phyloP scores from a whole-genome alignment of 2,797 vertebrate genomes.

The Acrossocheilus fasciatus region DNA sequence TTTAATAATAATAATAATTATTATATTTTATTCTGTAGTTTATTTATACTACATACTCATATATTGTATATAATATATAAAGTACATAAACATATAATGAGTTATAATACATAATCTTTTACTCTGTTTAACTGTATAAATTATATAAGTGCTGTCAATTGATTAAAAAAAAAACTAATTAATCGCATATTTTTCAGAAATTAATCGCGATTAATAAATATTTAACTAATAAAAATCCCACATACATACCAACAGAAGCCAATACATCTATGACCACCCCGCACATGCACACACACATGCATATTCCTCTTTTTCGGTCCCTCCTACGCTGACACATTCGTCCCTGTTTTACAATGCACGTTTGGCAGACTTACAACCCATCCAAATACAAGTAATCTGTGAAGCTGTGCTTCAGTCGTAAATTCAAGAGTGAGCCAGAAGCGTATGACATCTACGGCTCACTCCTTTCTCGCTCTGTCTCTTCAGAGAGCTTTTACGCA shows the following conservation, averaged over 20 bases:
- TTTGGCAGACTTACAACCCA: conserved; percentile 65
- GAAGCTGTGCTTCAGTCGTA: conserved; percentile 62
- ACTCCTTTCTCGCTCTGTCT: conserved; percentile 54
- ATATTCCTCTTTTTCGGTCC: conserved; percentile 41
- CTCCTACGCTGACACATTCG: conserved; percentile 47
- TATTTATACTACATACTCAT: too few relatives aligned
- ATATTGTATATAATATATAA: background rate
- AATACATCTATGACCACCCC: conserved; percentile 60
- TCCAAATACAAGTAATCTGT: conserved; percentile 65
- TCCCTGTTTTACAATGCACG: conserved; percentile 56
- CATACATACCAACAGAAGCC: conserved; percentile 50
- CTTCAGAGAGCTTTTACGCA: conserved; percentile 67
- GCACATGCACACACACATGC: conserved; percentile 54
- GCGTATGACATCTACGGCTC: conserved; percentile 60
- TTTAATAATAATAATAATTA: too few relatives aligned
- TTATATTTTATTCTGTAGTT: too few relatives aligned
- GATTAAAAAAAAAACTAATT: too few relatives aligned
- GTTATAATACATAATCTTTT: background rate
- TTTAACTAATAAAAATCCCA: background rate
- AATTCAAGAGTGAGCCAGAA: conserved; percentile 62
- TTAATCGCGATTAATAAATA: too few relatives aligned
- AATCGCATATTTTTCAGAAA: too few relatives aligned
- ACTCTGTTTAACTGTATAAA: background rate
- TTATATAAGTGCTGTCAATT: too few relatives aligned
- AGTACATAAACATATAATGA: background rate